Evolutionary conservation across 2,888 invertebrate genomes (phyloP).

Genomic region (Synanthedon formicaeformis): DNA sequence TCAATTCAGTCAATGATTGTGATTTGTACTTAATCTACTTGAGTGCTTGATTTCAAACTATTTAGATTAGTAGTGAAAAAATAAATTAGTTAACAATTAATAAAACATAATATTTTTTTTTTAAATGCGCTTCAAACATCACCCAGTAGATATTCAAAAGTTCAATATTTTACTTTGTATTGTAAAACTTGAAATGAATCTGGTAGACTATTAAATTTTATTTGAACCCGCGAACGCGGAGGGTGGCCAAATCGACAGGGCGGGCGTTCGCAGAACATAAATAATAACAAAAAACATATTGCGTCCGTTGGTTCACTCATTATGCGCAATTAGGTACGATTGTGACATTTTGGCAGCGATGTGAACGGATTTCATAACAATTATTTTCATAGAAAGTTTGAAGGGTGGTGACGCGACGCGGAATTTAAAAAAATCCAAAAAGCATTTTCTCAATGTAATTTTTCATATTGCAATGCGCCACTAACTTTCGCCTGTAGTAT

Average conservation of each 20-base stretch:
- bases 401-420: not conserved
- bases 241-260: conserved; percentile 50
- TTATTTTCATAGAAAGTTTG: conserved; percentile 15
- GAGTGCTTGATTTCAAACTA: too few relatives aligned
- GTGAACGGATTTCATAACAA: conserved; percentile 55
- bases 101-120: too few relatives aligned
- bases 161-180: conserved; percentile 47
- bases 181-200: conserved; percentile 37
- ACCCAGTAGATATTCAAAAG: conserved; percentile 32
- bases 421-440: too few relatives aligned
- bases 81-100: too few relatives aligned
- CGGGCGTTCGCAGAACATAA: conserved; percentile 54
- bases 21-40: too few relatives aligned
- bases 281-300: conserved; percentile 67
- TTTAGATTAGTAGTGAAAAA: too few relatives aligned
- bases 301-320: conserved; percentile 60
- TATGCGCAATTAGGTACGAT: conserved; percentile 70
- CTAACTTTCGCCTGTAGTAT: too few relatives aligned
- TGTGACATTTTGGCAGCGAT: conserved; percentile 52
- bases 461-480: too few relatives aligned
- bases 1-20: too few relatives aligned
- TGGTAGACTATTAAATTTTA: conserved; percentile 65
- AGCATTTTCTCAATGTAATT: too few relatives aligned
- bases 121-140: too few relatives aligned
- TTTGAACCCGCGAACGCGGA: conserved; percentile 45